phyloP scores from a whole-genome alignment of 37 sponge, comb jelly and placozoan genomes.

The Bolinopsis microptera region DNA sequence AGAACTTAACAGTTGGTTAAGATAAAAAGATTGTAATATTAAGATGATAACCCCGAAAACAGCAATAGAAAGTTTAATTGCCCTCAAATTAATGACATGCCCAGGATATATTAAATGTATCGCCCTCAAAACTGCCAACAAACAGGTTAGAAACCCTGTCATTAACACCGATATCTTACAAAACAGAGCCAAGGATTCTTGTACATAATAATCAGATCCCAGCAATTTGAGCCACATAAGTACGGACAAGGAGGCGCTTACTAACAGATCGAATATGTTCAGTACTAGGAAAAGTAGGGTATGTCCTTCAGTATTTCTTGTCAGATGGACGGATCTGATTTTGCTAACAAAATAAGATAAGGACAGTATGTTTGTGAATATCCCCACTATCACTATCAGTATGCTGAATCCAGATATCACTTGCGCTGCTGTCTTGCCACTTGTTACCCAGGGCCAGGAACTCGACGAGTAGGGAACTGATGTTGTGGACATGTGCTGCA shows the following conservation, averaged over 20 bases:
- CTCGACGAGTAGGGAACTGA: no score
- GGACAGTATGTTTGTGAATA: neutral
- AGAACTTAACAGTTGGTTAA: neutral
- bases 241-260: neutral
- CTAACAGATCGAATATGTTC: neutral
- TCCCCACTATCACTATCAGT: neutral
- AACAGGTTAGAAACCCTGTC: neutral
- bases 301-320: neutral
- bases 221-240: neutral
- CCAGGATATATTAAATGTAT: neutral
- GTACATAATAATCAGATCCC: neutral
- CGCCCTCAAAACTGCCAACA: neutral
- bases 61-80: neutral
- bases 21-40: neutral
- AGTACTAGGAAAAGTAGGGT: neutral
- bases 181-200: neutral
- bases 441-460: no score
- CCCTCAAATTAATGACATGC: neutral
- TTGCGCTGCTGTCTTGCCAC: no score
- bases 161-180: neutral
- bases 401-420: no score
- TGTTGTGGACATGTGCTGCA: no score
- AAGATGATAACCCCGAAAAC: neutral
- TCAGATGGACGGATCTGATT: neutral
- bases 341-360: neutral